These are phyloP conservation scores for Apodemus agrarius DNA, from an alignment of 2,797 vertebrate genomes.

Conservation along the genomic window DNA sequence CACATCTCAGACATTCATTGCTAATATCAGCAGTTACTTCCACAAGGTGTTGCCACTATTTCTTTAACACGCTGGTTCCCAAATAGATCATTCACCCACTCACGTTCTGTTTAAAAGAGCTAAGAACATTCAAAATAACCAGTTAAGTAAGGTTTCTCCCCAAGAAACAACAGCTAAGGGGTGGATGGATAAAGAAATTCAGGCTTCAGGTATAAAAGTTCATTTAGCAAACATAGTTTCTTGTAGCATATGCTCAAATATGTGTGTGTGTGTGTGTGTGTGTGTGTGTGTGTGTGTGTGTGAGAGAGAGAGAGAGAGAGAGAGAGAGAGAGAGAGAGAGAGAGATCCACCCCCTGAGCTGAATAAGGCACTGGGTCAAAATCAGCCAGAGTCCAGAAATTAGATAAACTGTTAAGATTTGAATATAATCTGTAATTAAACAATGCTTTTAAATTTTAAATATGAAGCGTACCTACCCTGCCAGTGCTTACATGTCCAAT, in stretches of 20 bases:
- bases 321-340: no score
- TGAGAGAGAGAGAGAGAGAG: no score
- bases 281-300: no score
- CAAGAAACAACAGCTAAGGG: not conserved
- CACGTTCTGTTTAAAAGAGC: constrained; percentile 49
- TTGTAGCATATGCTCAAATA: not conserved
- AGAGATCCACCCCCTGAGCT: no score
- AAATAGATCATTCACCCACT: constrained; percentile 54
- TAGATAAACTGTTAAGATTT: not conserved
- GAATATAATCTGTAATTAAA: not conserved
- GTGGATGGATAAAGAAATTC: not conserved
- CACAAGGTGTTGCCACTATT: not conserved
- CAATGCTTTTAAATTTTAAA: not conserved
- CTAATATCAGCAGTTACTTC: constrained; percentile 51
- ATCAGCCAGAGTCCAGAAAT: not conserved
- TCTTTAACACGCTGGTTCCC: constrained; percentile 44
- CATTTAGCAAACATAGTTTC: not conserved
- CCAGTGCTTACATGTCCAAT: not conserved
- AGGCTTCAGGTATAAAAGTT: not conserved
- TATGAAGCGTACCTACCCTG: not conserved
- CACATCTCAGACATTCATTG: not conserved
- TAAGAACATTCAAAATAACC: constrained; percentile 16
- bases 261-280: no score
- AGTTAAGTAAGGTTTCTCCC: not conserved
- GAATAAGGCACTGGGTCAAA: not conserved